phyloP scores from a whole-genome alignment of 2,797 vertebrate genomes.

The Falco naumanni region DNA sequence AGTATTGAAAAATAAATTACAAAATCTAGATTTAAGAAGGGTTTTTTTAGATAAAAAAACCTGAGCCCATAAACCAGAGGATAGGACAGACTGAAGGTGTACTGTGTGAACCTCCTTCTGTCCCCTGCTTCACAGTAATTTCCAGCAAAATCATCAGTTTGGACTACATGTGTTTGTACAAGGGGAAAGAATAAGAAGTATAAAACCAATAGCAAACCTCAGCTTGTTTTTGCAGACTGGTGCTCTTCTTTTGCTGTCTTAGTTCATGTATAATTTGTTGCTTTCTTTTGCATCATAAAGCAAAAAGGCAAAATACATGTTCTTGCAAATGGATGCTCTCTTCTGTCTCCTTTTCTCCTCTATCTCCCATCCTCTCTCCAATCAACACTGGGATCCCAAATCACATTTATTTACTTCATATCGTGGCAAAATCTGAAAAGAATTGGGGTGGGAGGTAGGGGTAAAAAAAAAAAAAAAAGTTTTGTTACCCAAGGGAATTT shows the following conservation, averaged over 20 bases:
- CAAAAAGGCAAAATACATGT: not conserved
- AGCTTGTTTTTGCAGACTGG: not conserved
- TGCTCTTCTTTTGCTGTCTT: not conserved
- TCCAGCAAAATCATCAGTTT: not conserved
- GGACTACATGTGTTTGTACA: not conserved
- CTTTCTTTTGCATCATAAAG: not conserved
- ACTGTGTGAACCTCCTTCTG: not conserved
- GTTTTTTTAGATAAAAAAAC: not conserved
- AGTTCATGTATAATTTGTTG: not conserved
- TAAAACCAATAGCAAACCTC: not conserved
- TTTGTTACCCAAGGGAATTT: not conserved
- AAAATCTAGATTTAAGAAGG: not conserved
- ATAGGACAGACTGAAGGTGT: not conserved
- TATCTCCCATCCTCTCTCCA: not conserved
- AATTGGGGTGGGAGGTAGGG: not conserved
- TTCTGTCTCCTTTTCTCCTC: not conserved
- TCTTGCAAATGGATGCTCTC: not conserved
- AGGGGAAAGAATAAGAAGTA: not conserved
- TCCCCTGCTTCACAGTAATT: not conserved
- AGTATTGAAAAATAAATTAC: not conserved
- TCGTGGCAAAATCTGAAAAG: not conserved
- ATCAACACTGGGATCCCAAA: not conserved
- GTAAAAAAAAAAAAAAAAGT: not conserved
- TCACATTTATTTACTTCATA: not conserved
- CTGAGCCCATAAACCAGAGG: not conserved